Evolutionary conservation across 2,797 vertebrate species (phyloP).

Genomic region (Enteromius thamalakanensis): DNA sequence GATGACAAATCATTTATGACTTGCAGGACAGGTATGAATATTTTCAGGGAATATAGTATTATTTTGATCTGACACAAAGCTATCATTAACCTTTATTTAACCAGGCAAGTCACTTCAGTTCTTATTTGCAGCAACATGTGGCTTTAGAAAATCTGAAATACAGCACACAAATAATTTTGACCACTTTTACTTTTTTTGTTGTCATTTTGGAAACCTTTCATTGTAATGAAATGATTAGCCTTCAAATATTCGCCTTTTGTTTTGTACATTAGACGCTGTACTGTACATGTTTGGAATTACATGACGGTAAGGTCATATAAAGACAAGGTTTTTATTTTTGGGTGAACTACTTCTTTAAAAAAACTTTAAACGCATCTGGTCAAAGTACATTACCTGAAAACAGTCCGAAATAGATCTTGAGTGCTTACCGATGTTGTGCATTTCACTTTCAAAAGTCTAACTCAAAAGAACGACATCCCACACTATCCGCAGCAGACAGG

Average conservation of each 20-base stretch:
- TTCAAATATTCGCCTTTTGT: neutral
- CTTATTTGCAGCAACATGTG: neutral
- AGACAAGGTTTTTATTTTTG: neutral
- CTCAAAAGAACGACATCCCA: constrained; percentile 4
- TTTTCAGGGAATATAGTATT: neutral
- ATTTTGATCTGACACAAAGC: neutral
- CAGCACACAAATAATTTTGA: neutral
- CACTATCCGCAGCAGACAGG: constrained; percentile 14
- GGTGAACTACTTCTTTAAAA: neutral
- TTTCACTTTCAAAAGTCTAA: constrained; percentile 15
- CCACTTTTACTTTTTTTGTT: neutral
- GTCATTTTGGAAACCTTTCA: neutral
- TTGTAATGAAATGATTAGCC: neutral
- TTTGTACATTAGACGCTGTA: neutral
- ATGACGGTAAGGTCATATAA: neutral
- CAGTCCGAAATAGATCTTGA: constrained; percentile 3
- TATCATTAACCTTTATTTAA: neutral
- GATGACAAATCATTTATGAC: neutral
- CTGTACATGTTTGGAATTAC: neutral
- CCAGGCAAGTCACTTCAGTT: neutral
- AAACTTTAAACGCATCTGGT: neutral
- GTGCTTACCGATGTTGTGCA: neutral
- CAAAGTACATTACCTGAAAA: neutral
- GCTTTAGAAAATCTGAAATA: neutral
- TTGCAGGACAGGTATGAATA: neutral